phyloP scores from a whole-genome alignment of 2,797 vertebrate genomes.

The Enteromius mattozi region DNA sequence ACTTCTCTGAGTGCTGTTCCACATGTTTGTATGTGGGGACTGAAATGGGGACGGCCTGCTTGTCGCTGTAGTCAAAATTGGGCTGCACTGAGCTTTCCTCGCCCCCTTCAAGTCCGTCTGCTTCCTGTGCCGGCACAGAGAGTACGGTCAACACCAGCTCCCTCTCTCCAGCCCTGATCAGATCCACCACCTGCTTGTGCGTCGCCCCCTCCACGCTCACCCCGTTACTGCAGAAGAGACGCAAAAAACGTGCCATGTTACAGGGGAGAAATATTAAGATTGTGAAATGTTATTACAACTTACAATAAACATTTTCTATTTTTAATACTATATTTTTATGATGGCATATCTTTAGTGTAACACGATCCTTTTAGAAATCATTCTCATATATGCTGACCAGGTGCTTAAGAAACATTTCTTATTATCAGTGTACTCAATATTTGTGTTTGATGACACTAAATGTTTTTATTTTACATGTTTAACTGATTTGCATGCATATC shows the following conservation, averaged over 20 bases:
- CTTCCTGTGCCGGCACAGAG: constrained; percentile 92
- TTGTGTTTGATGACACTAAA: neutral
- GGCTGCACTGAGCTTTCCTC: constrained; percentile 87
- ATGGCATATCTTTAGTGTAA: neutral
- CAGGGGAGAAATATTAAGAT: neutral
- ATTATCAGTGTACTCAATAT: neutral
- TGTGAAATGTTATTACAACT: neutral
- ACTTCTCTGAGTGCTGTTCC: constrained; percentile 94
- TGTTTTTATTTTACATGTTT: neutral
- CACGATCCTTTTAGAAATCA: neutral
- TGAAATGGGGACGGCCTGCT: constrained; percentile 96
- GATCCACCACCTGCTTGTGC: constrained; percentile 98
- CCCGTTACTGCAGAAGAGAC: constrained; percentile 81
- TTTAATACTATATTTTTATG: neutral
- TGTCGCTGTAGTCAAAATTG: constrained; percentile 95
- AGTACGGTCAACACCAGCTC: constrained; percentile 93
- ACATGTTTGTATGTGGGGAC: constrained; percentile 96
- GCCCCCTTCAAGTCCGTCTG: constrained; percentile 87
- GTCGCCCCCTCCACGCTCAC: constrained; percentile 96
- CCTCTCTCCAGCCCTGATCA: constrained; percentile 95
- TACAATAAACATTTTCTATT: no score
- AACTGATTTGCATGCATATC: neutral
- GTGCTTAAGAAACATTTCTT: neutral
- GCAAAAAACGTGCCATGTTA: constrained; percentile 23
- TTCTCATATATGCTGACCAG: neutral